phyloP scores from a whole-genome alignment of 2,797 vertebrate species.

The Rhabdophis nuchalis region DNA sequence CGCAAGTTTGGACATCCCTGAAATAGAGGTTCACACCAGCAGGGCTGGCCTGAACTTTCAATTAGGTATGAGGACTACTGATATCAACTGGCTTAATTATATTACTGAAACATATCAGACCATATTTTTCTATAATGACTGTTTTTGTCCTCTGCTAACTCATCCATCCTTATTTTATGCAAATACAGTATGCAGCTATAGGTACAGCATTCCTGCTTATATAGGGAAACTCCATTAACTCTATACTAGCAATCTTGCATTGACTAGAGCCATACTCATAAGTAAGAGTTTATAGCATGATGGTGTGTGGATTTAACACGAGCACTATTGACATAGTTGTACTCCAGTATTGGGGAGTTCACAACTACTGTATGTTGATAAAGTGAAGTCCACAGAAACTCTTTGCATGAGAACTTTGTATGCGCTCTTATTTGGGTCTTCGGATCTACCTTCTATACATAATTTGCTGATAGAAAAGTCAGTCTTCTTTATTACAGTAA shows the following conservation, averaged over 20 bases:
- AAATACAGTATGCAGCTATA: neutral
- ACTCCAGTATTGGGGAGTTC: neutral
- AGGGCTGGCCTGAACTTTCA: neutral
- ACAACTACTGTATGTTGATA: neutral
- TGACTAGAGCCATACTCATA: neutral
- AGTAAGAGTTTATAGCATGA: neutral
- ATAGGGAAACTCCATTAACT: neutral
- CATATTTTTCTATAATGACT: neutral
- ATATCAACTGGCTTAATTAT: neutral
- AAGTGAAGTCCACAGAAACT: slow-evolving; percentile 22
- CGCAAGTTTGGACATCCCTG: too few relatives aligned
- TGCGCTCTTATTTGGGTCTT: neutral
- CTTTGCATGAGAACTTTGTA: too few relatives aligned
- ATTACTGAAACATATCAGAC: neutral
- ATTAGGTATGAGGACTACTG: neutral
- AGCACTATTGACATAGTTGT: neutral
- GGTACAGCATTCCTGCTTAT: neutral
- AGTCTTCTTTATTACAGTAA: neutral
- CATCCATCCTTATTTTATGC: neutral
- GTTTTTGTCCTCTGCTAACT: neutral
- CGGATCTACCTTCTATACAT: neutral
- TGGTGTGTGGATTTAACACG: neutral
- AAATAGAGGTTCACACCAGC: too few relatives aligned
- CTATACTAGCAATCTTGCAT: neutral
- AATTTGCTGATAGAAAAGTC: neutral